These are phyloP conservation scores for Cynoglossus semilaevis DNA, from an alignment of 2,113 vertebrate genomes.

Conservation along the genomic window DNA sequence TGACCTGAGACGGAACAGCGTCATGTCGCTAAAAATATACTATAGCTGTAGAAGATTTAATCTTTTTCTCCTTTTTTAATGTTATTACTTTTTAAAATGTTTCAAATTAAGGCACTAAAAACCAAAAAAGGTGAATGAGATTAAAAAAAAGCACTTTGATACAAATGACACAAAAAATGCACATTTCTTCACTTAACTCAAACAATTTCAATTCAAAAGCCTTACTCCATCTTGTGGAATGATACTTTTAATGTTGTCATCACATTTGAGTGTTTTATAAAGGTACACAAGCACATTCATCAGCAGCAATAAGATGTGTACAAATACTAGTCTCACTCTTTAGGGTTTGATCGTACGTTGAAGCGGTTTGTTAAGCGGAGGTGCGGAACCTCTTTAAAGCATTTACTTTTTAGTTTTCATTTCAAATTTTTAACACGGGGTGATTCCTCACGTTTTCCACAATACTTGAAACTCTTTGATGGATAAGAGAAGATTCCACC, in stretches of 20 bases:
- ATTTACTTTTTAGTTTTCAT: constrained; percentile 17
- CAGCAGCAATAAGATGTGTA: constrained; percentile 8
- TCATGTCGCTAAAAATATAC: constrained; percentile 51
- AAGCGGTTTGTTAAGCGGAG: constrained; percentile 17
- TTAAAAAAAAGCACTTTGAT: constrained; percentile 75
- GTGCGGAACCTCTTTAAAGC: constrained; percentile 28
- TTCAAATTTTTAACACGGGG: constrained; percentile 31
- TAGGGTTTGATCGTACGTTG: constrained; percentile 37
- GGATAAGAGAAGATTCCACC: constrained; percentile 17
- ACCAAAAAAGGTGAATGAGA: constrained; percentile 71
- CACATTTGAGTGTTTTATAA: constrained; percentile 5
- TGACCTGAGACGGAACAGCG: constrained; percentile 26
- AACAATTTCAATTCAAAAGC: constrained; percentile 40
- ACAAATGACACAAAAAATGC: constrained; percentile 50
- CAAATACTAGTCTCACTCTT: constrained; percentile 29
- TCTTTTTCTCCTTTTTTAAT: constrained; percentile 27
- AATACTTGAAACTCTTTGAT: constrained; percentile 58
- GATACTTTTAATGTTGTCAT: too few relatives aligned
- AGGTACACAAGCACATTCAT: constrained; percentile 12
- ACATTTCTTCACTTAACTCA: constrained; percentile 61
- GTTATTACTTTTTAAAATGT: constrained; percentile 47
- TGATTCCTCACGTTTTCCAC: constrained; percentile 25
- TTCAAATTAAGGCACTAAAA: constrained; percentile 70
- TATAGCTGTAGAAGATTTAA: constrained; percentile 39
- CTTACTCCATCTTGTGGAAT: constrained; percentile 52